Evolutionary conservation across 1,140 invertebrate species (phyloP).

Genomic region (Euura saliciscinereae): DNA sequence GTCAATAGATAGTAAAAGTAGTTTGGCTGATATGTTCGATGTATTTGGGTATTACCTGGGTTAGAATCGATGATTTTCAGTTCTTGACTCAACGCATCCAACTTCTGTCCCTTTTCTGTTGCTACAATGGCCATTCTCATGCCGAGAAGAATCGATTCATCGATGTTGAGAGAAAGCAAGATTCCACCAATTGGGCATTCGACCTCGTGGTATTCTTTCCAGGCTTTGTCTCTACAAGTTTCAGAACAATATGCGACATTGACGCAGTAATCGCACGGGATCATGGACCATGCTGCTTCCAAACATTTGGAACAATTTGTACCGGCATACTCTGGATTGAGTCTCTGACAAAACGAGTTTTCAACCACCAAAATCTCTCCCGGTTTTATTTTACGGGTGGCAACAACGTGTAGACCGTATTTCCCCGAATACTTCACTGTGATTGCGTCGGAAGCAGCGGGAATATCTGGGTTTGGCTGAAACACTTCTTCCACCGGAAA

Average conservation of each 20-base stretch:
- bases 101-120: not conserved
- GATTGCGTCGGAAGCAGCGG: slow-evolving; percentile 57
- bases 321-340: slow-evolving; percentile 65
- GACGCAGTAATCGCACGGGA: slow-evolving; percentile 69
- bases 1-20: not conserved
- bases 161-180: not conserved
- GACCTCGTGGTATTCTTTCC: slow-evolving; percentile 38
- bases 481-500: slow-evolving; percentile 15
- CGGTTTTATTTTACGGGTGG: slow-evolving; percentile 65
- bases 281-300: slow-evolving; percentile 62
- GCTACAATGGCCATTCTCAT: not conserved
- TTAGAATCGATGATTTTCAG: not conserved
- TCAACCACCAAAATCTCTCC: slow-evolving; percentile 81
- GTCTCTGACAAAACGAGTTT: slow-evolving; percentile 72
- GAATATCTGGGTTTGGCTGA: slow-evolving; percentile 32
- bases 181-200: too few relatives aligned
- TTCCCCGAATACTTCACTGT: slow-evolving; percentile 53
- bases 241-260: slow-evolving; percentile 72
- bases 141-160: not conserved
- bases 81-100: not conserved
- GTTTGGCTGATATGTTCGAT: not conserved
- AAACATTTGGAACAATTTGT: slow-evolving; percentile 79
- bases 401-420: slow-evolving; percentile 67
- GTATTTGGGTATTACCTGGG: not conserved
- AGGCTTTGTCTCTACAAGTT: slow-evolving; percentile 68